Evolutionary conservation across 2,888 invertebrate species (phyloP).

Genomic region (Pollenia griseotomentosa): DNA sequence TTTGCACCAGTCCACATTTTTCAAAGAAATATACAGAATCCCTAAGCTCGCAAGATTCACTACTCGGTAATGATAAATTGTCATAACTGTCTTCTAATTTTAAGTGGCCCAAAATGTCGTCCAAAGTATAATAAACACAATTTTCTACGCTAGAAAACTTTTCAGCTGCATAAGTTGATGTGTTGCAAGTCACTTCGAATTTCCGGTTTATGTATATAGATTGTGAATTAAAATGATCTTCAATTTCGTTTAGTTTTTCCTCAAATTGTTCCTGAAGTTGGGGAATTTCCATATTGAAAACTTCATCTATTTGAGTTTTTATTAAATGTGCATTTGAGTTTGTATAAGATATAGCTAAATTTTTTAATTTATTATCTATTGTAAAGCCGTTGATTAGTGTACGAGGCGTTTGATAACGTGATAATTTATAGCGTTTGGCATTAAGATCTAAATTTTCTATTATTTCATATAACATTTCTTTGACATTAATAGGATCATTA

Average conservation of each 20-base stretch:
- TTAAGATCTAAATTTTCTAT: conserved; percentile 77
- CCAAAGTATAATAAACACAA: conserved; percentile 67
- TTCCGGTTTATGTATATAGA: conserved; percentile 30
- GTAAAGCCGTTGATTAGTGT: not conserved
- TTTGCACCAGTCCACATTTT: conserved; percentile 76
- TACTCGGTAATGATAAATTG: conserved; percentile 76
- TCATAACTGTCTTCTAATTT: conserved; percentile 79
- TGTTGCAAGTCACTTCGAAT: not conserved
- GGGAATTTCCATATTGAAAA: not conserved
- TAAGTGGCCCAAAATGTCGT: conserved; percentile 74
- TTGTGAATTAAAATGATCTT: conserved; percentile 33
- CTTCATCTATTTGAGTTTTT: not conserved
- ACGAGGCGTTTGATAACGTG: conserved; percentile 21
- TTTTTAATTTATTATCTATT: not conserved
- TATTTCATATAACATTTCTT: conserved; percentile 77
- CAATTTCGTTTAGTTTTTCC: not conserved
- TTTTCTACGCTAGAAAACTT: conserved; percentile 21
- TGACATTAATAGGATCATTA: conserved; percentile 72
- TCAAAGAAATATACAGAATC: conserved; percentile 78
- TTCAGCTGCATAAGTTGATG: conserved; percentile 40
- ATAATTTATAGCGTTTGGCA: conserved; percentile 75
- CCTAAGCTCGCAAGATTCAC: conserved; percentile 77
- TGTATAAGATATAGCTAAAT: not conserved
- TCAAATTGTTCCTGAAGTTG: not conserved
- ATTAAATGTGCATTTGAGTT: not conserved